These are phyloP conservation scores for Microvelia longipes DNA, from an alignment of 1,140 invertebrate genomes.

Conservation along the genomic window DNA sequence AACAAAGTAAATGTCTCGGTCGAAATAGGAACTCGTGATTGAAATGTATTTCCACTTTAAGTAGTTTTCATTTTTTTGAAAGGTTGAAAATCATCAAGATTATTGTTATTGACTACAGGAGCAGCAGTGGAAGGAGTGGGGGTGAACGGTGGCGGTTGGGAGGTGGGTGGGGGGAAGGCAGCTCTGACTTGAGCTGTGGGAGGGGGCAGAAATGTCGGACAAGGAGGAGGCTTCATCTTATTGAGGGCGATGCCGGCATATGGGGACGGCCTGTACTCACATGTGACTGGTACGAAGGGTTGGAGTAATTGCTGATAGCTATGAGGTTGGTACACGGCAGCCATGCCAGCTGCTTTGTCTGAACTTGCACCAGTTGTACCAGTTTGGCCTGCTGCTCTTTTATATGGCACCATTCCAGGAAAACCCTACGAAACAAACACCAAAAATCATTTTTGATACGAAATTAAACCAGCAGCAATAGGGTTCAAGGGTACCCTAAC, in stretches of 20 bases:
- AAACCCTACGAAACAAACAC: conserved; percentile 55
- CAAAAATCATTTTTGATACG: not conserved
- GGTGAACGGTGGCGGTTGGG: conserved; percentile 29
- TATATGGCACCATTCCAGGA: conserved; percentile 85
- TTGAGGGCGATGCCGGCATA: conserved; percentile 24
- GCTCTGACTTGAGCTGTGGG: conserved; percentile 32
- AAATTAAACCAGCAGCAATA: too few species aligned
- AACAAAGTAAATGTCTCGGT: too few species aligned
- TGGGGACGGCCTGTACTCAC: conserved; percentile 56
- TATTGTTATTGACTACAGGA: conserved; percentile 29
- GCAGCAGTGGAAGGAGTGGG: conserved; percentile 15
- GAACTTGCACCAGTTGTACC: not conserved
- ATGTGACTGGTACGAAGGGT: conserved; percentile 82
- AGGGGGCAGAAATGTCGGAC: not conserved
- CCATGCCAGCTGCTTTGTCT: conserved; percentile 65
- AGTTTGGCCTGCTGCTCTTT: conserved; percentile 60
- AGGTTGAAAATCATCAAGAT: conserved; percentile 51
- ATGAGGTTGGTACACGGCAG: conserved; percentile 82
- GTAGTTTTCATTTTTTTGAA: conserved; percentile 79
- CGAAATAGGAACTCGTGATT: too few species aligned
- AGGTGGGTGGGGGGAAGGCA: conserved; percentile 34
- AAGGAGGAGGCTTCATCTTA: conserved; percentile 14
- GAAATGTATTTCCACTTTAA: conserved; percentile 36
- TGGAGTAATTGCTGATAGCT: conserved; percentile 93
- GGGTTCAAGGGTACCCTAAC: too few species aligned